These are phyloP conservation scores for Phoeniculus purpureus DNA, from an alignment of 2,797 vertebrate genomes.

Conservation along the genomic window DNA sequence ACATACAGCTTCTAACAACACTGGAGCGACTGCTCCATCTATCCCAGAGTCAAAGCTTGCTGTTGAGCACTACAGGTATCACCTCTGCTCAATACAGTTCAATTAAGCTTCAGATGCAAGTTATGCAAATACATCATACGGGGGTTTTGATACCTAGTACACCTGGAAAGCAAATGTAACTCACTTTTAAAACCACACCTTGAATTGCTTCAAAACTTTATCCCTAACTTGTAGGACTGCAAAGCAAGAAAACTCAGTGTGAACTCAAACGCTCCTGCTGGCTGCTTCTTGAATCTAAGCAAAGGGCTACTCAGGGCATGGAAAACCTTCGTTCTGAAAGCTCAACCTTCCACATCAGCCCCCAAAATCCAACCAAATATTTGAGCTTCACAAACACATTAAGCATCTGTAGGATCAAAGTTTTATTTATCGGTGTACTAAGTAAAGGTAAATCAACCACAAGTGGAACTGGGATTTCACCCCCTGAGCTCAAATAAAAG, in stretches of 20 bases:
- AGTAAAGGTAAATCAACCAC: constrained; percentile 29
- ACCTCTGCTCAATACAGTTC: neutral
- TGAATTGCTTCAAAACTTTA: neutral
- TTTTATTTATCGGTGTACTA: constrained; percentile 45
- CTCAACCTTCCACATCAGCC: neutral
- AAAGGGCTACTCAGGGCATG: neutral
- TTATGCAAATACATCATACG: neutral
- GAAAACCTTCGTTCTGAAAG: constrained; percentile 11
- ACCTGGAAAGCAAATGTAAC: neutral
- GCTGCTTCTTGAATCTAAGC: neutral
- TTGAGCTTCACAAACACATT: constrained; percentile 44
- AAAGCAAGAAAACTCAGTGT: neutral
- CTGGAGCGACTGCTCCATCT: neutral
- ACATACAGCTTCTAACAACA: neutral
- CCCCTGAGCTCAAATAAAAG: neutral
- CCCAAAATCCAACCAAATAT: constrained; percentile 35
- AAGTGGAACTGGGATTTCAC: neutral
- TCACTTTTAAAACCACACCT: neutral
- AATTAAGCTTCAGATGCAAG: neutral
- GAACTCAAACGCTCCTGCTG: neutral
- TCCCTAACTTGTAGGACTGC: accelerated
- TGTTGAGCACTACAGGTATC: neutral
- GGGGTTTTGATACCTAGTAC: neutral
- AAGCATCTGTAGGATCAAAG: constrained; percentile 44
- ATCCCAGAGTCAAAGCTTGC: neutral